These are phyloP conservation scores for Flexamia atlantica DNA, from an alignment of 2,888 invertebrate genomes.

Conservation along the genomic window DNA sequence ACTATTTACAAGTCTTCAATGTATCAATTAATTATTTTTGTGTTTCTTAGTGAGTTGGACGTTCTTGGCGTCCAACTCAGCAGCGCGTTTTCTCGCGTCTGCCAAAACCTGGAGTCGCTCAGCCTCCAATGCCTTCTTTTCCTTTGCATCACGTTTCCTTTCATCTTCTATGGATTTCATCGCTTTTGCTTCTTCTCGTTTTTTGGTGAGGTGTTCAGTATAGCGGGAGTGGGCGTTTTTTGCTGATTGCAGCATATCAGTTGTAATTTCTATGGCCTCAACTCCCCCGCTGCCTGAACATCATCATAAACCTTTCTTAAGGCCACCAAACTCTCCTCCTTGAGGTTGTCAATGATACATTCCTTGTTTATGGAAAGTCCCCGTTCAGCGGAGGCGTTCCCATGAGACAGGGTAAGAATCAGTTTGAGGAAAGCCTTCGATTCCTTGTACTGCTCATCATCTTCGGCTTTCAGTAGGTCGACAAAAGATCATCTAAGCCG, in stretches of 20 bases:
- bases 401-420: slow-evolving; percentile 65
- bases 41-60: no score
- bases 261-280: slow-evolving; percentile 5
- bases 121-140: no score
- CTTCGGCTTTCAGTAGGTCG: no score
- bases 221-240: slow-evolving; percentile 20
- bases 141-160: no score
- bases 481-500: no score
- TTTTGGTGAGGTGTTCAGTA: background rate
- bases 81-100: no score
- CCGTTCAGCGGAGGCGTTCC: slow-evolving; percentile 49
- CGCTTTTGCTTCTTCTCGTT: background rate
- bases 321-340: slow-evolving; percentile 67
- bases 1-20: no score
- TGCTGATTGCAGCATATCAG: background rate
- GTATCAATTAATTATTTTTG: no score
- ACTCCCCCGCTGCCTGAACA: slow-evolving; percentile 54
- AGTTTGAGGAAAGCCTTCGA: slow-evolving; percentile 63
- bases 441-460: background rate
- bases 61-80: no score
- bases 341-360: slow-evolving; percentile 63
- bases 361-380: slow-evolving; percentile 51
- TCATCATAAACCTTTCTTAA: slow-evolving; percentile 67
- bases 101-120: no score
- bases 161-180: no score